These are phyloP conservation scores for Cylloceria caligata DNA, from an alignment of 2,888 invertebrate species.

Conservation along the genomic window DNA sequence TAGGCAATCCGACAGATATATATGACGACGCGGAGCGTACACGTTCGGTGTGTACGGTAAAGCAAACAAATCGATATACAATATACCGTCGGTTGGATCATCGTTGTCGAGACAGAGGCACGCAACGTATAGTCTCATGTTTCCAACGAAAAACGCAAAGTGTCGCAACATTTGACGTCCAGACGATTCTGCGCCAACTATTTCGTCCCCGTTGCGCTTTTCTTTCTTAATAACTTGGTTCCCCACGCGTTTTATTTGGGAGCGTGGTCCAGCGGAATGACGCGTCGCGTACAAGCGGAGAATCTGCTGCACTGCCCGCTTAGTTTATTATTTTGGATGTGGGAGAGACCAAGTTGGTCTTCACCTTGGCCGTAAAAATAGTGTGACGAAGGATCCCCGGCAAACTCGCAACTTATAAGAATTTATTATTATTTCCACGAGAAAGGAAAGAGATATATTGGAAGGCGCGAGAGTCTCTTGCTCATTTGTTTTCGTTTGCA, in stretches of 20 bases:
- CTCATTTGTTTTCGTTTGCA: background rate
- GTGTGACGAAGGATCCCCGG: constrained; percentile 1
- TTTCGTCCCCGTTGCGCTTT: constrained; percentile 8
- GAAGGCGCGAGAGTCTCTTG: background rate
- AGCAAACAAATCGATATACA: constrained; percentile 54
- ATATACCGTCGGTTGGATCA: constrained; percentile 43
- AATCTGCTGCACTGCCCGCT: background rate
- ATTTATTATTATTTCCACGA: constrained; percentile 18
- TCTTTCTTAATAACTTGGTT: background rate
- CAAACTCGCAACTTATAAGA: background rate
- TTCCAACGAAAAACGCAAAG: constrained; percentile 26
- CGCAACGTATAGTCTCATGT: background rate
- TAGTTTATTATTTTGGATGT: background rate
- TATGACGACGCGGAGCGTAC: constrained; percentile 15
- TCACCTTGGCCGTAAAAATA: constrained; percentile 60
- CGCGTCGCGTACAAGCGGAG: constrained; percentile 11
- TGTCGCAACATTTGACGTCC: constrained; percentile 21
- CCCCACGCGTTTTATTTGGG: constrained; percentile 22
- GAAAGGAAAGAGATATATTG: background rate
- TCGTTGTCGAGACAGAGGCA: constrained; percentile 24
- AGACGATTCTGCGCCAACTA: background rate
- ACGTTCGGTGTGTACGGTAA: background rate
- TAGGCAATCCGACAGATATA: background rate
- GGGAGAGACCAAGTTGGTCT: background rate
- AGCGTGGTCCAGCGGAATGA: background rate